These are phyloP conservation scores for Nasonia longicornis DNA, from an alignment of 1,140 invertebrate species.

Conservation along the genomic window DNA sequence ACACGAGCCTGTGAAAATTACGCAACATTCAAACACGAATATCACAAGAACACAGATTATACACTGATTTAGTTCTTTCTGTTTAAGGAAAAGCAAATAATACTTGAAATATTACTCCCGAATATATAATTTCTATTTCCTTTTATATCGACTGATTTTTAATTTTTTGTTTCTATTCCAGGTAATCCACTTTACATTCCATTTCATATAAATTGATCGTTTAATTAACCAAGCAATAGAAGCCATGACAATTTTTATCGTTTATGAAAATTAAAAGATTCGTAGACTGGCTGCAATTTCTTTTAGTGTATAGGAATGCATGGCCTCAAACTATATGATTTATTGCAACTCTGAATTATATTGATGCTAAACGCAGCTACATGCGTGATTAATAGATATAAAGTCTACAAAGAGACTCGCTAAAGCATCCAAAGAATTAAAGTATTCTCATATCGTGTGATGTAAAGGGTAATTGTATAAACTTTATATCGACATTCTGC, in stretches of 20 bases:
- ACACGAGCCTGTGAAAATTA: slow-evolving; percentile 12
- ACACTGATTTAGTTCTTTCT: neutral
- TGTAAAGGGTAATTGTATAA: neutral
- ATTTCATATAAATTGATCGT: neutral
- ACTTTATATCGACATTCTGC: slow-evolving; percentile 19
- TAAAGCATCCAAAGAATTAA: slow-evolving; percentile 16
- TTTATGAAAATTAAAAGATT: neutral
- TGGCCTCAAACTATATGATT: slow-evolving; percentile 26
- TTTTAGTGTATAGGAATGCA: slow-evolving; percentile 26
- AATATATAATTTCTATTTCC: slow-evolving; percentile 5
- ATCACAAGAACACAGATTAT: slow-evolving; percentile 35
- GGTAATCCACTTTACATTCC: neutral
- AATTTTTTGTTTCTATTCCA: neutral
- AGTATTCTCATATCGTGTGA: neutral
- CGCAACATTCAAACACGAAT: slow-evolving; percentile 33
- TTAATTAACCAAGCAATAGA: neutral
- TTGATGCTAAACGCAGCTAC: slow-evolving; percentile 2
- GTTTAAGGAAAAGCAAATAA: neutral
- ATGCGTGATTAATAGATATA: slow-evolving; percentile 13
- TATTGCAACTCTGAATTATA: slow-evolving; percentile 14
- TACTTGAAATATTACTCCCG: neutral
- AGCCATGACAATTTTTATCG: neutral
- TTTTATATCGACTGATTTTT: neutral
- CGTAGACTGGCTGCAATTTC: neutral
- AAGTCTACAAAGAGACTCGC: slow-evolving; percentile 16